Percentiles rank a stretch among this genome's conserved stretches.
Conservation (phyloP, 2,888 invertebrate genomes). For the Parapristionchus giblindavisi region DNA sequence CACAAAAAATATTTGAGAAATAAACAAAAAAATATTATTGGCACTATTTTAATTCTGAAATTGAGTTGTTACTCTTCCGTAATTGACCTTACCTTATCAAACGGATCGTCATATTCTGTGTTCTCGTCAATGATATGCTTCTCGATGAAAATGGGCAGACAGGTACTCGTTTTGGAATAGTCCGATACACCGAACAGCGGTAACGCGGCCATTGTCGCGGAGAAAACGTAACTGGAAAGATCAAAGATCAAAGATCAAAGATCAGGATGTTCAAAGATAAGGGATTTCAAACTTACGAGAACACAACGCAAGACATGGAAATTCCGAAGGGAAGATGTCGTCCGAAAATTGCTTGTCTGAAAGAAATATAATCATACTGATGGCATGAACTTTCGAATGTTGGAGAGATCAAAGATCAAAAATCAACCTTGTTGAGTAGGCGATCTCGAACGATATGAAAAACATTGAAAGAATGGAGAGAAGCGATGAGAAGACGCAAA, state of each 20-base stretch:
- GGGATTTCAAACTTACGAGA: conserved; percentile 44
- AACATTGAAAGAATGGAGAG: conserved; percentile 93
- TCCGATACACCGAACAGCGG: conserved; percentile 90
- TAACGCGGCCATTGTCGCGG: conserved; percentile 80
- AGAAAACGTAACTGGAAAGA: conserved; percentile 19
- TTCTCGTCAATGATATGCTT: conserved; percentile 79
- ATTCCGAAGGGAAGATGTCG: conserved; percentile 78
- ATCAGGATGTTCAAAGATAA: too few relatives aligned
- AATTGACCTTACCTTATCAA: too few relatives aligned
- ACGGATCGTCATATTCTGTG: background rate
- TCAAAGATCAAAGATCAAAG: background rate
- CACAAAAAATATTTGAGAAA: too few relatives aligned
- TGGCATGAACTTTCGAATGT: background rate
- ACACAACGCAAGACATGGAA: conserved; percentile 38
- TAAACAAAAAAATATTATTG: too few relatives aligned
- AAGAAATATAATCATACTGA: background rate
- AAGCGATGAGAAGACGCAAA: conserved; percentile 89
- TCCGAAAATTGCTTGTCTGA: conserved; percentile 82
- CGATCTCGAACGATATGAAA: conserved; percentile 77
- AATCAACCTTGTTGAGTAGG: conserved; percentile 63
- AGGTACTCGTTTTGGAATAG: conserved; percentile 94
- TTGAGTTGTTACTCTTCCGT: too few relatives aligned
- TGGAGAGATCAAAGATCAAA: background rate
- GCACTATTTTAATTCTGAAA: too few relatives aligned
- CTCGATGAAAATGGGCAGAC: conserved; percentile 91